A percentile compares a stretch with the other conserved stretches of the same genome.
These are phyloP conservation scores for Panthera uncia DNA, from an alignment of 2,113 vertebrate genomes.

Conservation along the genomic window DNA sequence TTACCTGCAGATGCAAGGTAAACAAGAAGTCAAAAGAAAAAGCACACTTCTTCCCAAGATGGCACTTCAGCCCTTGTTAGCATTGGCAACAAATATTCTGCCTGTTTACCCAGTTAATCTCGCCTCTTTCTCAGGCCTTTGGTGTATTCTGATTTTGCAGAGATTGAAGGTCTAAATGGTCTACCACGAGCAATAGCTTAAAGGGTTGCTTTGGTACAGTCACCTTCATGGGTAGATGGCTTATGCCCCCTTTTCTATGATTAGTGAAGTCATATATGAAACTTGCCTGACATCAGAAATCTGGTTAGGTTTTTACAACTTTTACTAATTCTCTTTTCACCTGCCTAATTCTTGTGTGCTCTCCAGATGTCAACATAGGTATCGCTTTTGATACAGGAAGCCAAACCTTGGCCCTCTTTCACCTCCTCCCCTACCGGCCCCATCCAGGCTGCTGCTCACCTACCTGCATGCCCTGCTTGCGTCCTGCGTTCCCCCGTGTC, in stretches of 20 bases:
- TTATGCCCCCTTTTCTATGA: background rate
- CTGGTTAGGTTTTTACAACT: background rate
- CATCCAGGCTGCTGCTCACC: background rate
- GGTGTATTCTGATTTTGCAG: background rate
- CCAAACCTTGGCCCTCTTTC: background rate
- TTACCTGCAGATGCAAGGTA: background rate
- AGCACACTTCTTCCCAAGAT: background rate
- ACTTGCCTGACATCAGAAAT: background rate
- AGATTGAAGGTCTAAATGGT: background rate
- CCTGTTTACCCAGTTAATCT: background rate
- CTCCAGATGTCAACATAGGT: background rate
- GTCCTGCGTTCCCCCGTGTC: no score
- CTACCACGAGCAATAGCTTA: background rate
- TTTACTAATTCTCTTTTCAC: background rate
- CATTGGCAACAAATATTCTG: background rate
- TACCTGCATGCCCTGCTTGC: rapidly evolving
- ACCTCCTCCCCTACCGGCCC: background rate
- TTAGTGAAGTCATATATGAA: background rate
- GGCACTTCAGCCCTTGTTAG: background rate
- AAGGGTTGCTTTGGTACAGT: background rate
- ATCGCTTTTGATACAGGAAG: background rate
- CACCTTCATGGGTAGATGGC: background rate
- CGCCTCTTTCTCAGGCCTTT: background rate
- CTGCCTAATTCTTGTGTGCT: background rate
- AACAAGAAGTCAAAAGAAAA: background rate